Conservation (phyloP, 2,113 vertebrate species). For the Zosterops borbonicus region DNA sequence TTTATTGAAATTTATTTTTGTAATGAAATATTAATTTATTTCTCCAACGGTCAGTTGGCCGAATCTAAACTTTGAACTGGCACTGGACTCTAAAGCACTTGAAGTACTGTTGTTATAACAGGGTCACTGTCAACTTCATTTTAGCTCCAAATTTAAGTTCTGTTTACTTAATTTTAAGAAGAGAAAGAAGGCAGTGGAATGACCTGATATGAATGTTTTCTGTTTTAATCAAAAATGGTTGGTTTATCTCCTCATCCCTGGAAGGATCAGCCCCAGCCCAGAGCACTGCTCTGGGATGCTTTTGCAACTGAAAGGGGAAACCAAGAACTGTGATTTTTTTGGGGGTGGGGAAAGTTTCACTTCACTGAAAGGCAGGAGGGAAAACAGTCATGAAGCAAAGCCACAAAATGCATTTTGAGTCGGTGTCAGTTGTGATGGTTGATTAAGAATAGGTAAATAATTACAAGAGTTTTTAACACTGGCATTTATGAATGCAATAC, state of each 20-base stretch:
- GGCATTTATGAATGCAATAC: not conserved
- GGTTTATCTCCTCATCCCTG: not conserved
- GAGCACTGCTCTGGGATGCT: not conserved
- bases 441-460: not conserved
- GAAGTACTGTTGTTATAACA: not conserved
- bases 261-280: not conserved
- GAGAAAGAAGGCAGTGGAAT: not conserved
- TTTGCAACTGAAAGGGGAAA: not conserved
- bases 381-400: not conserved
- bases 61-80: slow-evolving; percentile 1
- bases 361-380: not conserved
- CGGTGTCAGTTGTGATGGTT: not conserved
- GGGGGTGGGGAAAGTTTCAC: not conserved
- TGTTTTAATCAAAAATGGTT: not conserved
- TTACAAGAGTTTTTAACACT: not conserved
- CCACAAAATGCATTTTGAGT: not conserved
- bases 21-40: slow-evolving; percentile 4
- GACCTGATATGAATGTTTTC: not conserved
- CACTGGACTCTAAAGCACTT: not conserved
- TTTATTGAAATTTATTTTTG: slow-evolving; percentile 23
- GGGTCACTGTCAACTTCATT: not conserved
- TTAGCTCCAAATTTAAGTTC: not conserved
- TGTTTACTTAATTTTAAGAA: slow-evolving; percentile 15
- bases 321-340: not conserved
- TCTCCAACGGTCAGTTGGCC: not conserved